These are phyloP conservation scores for Lutjanus campechanus DNA, from an alignment of 2,797 vertebrate species.

Conservation along the genomic window DNA sequence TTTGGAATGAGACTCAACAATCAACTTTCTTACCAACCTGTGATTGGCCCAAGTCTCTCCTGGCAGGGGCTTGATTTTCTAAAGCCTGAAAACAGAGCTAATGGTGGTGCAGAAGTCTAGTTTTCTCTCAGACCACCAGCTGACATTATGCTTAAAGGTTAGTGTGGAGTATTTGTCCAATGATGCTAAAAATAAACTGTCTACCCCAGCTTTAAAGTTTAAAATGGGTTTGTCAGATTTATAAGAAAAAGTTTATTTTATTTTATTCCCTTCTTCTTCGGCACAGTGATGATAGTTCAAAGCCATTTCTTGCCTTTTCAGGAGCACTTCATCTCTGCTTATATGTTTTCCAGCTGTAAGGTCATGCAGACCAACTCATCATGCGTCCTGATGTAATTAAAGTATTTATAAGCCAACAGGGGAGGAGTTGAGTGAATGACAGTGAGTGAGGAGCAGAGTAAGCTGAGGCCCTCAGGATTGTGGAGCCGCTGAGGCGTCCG, in stretches of 20 bases:
- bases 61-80: no score
- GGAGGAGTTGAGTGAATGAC: constrained; percentile 63
- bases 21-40: no score
- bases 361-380: constrained; percentile 57
- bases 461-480: constrained; percentile 62
- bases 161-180: no score
- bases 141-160: no score
- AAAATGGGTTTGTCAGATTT: not conserved
- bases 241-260: not conserved
- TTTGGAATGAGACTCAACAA: no score
- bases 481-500: constrained; percentile 71
- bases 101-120: no score
- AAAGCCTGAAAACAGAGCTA: no score
- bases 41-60: no score
- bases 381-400: constrained; percentile 67
- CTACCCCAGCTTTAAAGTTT: not conserved
- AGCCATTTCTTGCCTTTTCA: constrained; percentile 24
- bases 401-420: constrained; percentile 69
- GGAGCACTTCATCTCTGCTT: constrained; percentile 47
- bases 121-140: no score
- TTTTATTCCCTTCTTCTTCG: not conserved
- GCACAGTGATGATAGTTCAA: constrained; percentile 19
- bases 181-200: no score
- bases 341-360: constrained; percentile 67
- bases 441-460: constrained; percentile 60